Percentiles rank a stretch among this genome's conserved stretches.
Conservation (phyloP, 2,797 vertebrate genomes). For the Triplophysa bombifrons region DNA sequence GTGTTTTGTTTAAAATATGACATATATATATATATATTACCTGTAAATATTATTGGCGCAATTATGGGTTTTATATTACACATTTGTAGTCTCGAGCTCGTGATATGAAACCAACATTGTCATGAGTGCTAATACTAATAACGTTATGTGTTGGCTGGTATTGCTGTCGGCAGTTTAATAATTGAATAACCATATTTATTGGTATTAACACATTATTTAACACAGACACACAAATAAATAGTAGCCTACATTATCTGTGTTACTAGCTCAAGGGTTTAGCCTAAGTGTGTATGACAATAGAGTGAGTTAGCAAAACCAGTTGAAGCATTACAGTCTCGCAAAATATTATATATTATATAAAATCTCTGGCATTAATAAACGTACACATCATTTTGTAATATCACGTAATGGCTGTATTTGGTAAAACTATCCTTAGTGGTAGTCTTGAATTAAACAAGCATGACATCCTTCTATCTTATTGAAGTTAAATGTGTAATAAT, state of each 20-base stretch:
- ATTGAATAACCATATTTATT: background rate
- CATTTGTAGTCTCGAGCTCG: too few species aligned
- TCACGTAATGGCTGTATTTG: too few species aligned
- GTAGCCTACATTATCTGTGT: background rate
- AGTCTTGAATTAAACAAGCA: background rate
- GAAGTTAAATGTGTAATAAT: background rate
- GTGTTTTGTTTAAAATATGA: background rate
- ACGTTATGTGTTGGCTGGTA: slow-evolving; percentile 4
- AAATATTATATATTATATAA: background rate
- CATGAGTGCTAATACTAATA: slow-evolving; percentile 12
- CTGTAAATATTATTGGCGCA: background rate
- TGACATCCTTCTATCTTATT: background rate
- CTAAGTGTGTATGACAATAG: background rate
- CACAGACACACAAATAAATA: background rate
- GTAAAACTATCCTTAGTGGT: too few species aligned
- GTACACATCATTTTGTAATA: too few species aligned
- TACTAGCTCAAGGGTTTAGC: background rate
- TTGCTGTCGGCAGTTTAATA: background rate
- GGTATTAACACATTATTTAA: background rate
- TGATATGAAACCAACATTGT: background rate
- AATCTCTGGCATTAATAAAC: too few species aligned
- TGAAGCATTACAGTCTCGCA: background rate
- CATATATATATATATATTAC: background rate
- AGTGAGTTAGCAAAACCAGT: background rate
- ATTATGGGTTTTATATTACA: background rate